Base-by-base conservation (phyloP, 2,888 invertebrate genomes). In the Gnatocerus cornutus region DNA sequence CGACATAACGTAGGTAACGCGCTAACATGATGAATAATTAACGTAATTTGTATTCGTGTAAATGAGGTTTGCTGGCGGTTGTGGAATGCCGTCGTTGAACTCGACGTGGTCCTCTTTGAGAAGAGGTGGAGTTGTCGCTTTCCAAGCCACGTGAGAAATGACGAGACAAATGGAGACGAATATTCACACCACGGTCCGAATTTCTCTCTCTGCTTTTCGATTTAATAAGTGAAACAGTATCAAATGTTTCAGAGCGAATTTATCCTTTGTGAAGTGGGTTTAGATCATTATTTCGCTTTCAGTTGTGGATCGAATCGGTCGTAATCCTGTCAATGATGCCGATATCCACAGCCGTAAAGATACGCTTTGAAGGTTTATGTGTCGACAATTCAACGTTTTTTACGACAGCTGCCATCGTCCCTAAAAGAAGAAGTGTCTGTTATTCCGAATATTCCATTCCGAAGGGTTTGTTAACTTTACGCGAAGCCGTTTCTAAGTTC, bases 1-100 rank as follows among this genome's bases (percentile, higher is more conserved):
- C 78, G 77, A 75, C 76, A 73, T 77, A 76, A 76, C 75, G 74
- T 74, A 72, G 73, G 73, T 77, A 75, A 76, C 76, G 76, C 74
- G 78, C 77, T 75, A 79, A 79, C 78, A 74, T 69, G 77, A 80
- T 80, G 81, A 81, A 79, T 81, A 81, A 81, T 81, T 80, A 79
- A 80, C 74, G 79, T 77, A 78, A 80, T 81, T 80, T 79, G 77
- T 80, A 78, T 74, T 71, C 76, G 77, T 74, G 77, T 76, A 77
- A 79, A 79, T 76, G 79, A 77, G 78, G 73, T 74, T 76, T 70
- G 65, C 45, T 63, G 63, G 52, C 63, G 63, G 63, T n/a, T 14
- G 14, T 63, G 63, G 63, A 63, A 63, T 63, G 63, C 52, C 53
- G 63, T 39, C 48, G 41, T 21, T 37, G 53, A 53, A 53, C 53